Base-by-base conservation (phyloP, 2,888 invertebrate species). In the Monochamus alternatus region DNA sequence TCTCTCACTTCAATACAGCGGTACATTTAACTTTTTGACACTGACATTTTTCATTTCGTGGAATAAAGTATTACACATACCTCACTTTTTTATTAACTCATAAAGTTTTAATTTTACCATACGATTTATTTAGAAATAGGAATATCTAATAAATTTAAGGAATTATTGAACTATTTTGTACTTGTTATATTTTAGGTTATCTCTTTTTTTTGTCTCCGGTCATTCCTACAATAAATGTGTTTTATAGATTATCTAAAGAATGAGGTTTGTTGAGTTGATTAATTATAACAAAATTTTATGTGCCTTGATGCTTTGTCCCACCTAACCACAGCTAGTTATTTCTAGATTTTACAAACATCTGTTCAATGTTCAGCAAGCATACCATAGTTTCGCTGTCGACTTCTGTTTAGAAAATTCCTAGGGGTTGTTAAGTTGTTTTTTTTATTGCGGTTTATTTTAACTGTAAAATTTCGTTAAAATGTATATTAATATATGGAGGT, bases 311-410 rank as follows among this genome's bases (percentile, higher is more conserved):
- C 60, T 44, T 62, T 68, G 67, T 67, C 52, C 52, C 30, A 62
- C 66, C 74, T 74, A 74, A 59, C 60, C 67, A 68, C 3, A 74
- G 68, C 74, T 65, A 67, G 74, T 74, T 74, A 74, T 75, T 71
- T 75, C 75, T 71, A 52, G 70, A 75, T 60, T 64, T 71, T 31
- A 59, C 14, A 22, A 55, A 14, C n/a, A 9, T 62, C 31, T 32
- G 71, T 51, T 30, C 44, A 55, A 52, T 70, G 70, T 66, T 70
- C 31, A 38, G 31, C 14, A 8, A 10, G 30, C 30, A 60, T 30
- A 51, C 22, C 38, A 38, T 38, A 38, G 38, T 38, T 38, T 38
- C 5, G 7, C 7, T 38, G 38, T 38, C 38, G 7, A 5, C 38
- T 52, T 7, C 38, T 38, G 22, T 38, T 38, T 0, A 38, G 7